Conservation (phyloP, 2,113 vertebrate genomes). For the Synodontis membranacea region DNA sequence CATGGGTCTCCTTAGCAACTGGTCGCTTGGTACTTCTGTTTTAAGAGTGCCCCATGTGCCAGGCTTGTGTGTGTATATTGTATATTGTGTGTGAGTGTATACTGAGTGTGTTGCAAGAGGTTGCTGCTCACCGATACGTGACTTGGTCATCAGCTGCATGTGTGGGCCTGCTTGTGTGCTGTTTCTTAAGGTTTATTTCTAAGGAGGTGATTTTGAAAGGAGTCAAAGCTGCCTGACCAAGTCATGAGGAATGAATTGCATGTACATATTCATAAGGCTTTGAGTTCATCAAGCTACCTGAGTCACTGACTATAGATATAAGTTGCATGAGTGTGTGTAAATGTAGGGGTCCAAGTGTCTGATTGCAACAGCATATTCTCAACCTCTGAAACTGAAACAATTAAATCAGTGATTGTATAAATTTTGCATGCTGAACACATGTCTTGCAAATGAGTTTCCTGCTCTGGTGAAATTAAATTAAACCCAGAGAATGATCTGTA, state of each 20-base stretch:
- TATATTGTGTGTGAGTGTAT: slow-evolving; percentile 64
- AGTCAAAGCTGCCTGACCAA: slow-evolving; percentile 13
- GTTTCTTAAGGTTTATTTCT: slow-evolving; percentile 46
- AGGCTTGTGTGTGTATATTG: slow-evolving; percentile 62
- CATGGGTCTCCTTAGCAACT: slow-evolving; percentile 84
- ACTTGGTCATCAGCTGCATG: slow-evolving; percentile 50
- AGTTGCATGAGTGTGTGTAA: not conserved
- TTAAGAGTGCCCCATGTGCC: slow-evolving; percentile 77
- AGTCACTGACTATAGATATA: slow-evolving; percentile 2
- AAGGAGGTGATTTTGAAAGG: slow-evolving; percentile 32
- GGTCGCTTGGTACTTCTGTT: slow-evolving; percentile 79
- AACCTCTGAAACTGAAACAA: slow-evolving; percentile 71
- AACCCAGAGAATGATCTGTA: slow-evolving; percentile 76
- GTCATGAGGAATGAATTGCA: slow-evolving; percentile 1
- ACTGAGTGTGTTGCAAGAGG: slow-evolving; percentile 56
- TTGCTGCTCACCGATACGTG: slow-evolving; percentile 39
- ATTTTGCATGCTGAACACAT: slow-evolving; percentile 67
- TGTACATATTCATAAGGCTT: slow-evolving; percentile 9
- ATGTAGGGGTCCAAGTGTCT: slow-evolving; percentile 10
- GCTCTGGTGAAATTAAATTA: slow-evolving; percentile 75
- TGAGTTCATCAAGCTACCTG: slow-evolving; percentile 13
- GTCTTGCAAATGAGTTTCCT: slow-evolving; percentile 65
- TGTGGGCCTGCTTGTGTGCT: slow-evolving; percentile 52
- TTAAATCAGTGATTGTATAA: slow-evolving; percentile 70
- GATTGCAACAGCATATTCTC: slow-evolving; percentile 62